Evolutionary conservation across 2,797 vertebrate genomes (phyloP).

Genomic region (Trematomus bernacchii): DNA sequence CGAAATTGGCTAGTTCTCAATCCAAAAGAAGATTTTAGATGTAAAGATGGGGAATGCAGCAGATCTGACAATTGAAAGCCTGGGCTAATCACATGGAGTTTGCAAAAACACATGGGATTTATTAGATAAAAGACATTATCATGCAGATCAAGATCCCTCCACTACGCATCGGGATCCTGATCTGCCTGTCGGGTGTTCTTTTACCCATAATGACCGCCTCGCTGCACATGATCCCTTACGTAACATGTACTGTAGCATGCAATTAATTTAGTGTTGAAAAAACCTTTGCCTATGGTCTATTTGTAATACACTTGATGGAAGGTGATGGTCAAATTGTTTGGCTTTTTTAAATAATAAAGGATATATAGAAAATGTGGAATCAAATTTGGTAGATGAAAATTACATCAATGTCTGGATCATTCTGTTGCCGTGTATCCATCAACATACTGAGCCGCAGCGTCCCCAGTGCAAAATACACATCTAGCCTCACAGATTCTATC

Average conservation of each 20-base stretch:
- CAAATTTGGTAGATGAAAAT: background rate
- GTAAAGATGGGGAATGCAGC: slow-evolving; percentile 9
- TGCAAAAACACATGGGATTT: slow-evolving; percentile 13
- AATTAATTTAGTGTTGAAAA: slow-evolving; percentile 4
- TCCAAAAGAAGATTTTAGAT: slow-evolving; percentile 42
- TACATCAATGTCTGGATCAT: slow-evolving; percentile 15
- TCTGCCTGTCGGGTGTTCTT: too few species aligned
- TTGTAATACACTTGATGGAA: background rate
- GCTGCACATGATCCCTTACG: too few species aligned
- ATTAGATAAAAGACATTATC: slow-evolving; percentile 14
- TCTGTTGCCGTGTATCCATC: slow-evolving; percentile 19
- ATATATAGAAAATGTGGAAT: background rate
- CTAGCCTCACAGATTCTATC: slow-evolving; percentile 34
- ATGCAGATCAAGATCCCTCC: too few species aligned
- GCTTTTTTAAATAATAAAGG: background rate
- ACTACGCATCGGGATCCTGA: too few species aligned
- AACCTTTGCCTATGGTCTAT: background rate
- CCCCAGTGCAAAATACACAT: slow-evolving; percentile 40
- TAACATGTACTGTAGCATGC: too few species aligned
- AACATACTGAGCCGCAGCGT: slow-evolving; percentile 36
- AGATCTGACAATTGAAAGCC: slow-evolving; percentile 30
- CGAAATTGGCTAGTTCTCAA: slow-evolving; percentile 49
- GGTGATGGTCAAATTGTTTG: background rate
- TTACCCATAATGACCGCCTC: too few species aligned
- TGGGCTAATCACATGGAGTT: slow-evolving; percentile 13